Base-by-base conservation (phyloP, 2,797 vertebrate species). In the Acrossocheilus fasciatus region DNA sequence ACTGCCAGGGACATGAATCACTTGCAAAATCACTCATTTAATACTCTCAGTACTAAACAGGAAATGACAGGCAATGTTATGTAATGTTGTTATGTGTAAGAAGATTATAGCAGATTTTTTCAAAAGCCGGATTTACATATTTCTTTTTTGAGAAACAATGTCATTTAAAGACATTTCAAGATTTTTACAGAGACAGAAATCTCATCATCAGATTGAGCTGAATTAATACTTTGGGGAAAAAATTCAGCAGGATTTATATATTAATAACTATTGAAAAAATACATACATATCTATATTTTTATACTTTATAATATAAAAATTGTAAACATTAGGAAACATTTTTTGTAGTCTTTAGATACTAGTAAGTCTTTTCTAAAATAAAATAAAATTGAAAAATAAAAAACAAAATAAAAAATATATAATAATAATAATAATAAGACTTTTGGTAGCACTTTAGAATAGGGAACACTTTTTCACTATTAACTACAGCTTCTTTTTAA, bases 1-100 rank as follows among this genome's bases (percentile, higher is more conserved):
- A 99, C 98, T 98, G 87, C n/a, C 78, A 70, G 73, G 39, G 66
- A 82, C 14, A 73, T 26, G 54, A 78, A 47, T 80, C 39, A 76
- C n/a, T 52, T 0, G 3, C 15, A 78, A 30, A 66, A 15, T 86
- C 75, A 80, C 73, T 18, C 43, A 75, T 70, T 76, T 66, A 76
- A 85, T 79, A 73, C 68, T 81, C n/a, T 81, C n/a, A 72, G 18
- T 70, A 73, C 30, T 18, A 12, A 83, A 59, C 30, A 62, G 69
- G 17, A 74, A 59, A 47, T 34, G 17, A 79, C 34, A 57, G 43
- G 47, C 6, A 75, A 26, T 18, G 43, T 26, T 54, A 69, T 20
- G 30, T 64, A 54, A 68, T 41, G 47, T 7, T 43, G 43, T 82
- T 82, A 12, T 59, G n/a, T 11, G 14, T 43, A 43, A 41, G 69